These are phyloP conservation scores for Acanthosepion pharaonis DNA, from an alignment of 2,888 invertebrate genomes.

Conservation along the genomic window DNA sequence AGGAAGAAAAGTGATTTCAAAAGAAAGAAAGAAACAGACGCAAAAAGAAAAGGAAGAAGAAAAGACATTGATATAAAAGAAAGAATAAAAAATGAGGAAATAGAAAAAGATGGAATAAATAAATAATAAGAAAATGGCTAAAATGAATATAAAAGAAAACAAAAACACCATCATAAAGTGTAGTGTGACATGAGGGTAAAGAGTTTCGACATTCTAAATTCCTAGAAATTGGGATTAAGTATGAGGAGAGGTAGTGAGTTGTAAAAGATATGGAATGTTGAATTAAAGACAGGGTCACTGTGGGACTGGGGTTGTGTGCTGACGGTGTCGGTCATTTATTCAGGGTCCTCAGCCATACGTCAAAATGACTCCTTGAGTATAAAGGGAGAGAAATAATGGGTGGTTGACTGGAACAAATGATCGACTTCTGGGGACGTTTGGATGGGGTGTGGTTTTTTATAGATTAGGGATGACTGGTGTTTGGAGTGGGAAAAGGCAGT, in stretches of 20 bases:
- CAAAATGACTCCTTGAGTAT: neutral
- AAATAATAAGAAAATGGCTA: no score
- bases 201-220: neutral
- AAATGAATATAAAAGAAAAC: neutral
- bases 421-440: neutral
- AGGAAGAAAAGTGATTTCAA: no score
- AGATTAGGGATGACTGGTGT: neutral
- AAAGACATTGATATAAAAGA: no score
- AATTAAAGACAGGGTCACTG: neutral
- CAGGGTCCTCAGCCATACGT: neutral
- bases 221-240: neutral
- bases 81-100: neutral
- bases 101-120: neutral
- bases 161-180: neutral
- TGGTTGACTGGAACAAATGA: neutral
- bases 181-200: neutral
- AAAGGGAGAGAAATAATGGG: neutral
- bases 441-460: neutral
- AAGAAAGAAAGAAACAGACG: no score
- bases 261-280: neutral
- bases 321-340: neutral
- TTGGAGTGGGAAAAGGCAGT: neutral
- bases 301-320: neutral
- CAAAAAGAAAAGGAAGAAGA: no score
- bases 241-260: neutral